phyloP scores from a whole-genome alignment of 2,888 invertebrate species.

The Noctua janthe region DNA sequence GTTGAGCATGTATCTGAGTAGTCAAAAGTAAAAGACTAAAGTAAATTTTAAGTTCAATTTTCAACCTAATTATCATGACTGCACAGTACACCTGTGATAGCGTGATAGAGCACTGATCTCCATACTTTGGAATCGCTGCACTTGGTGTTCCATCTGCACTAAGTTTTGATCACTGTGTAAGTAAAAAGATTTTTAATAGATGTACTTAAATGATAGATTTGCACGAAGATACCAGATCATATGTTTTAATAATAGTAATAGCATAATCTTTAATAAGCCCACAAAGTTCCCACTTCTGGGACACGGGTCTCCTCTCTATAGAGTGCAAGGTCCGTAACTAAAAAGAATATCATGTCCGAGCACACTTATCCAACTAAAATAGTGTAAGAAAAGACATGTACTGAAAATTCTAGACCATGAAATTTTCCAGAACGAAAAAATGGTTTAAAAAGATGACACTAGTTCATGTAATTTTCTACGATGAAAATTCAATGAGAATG shows the following conservation, averaged over 20 bases:
- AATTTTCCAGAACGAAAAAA: background rate
- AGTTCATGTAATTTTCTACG: constrained; percentile 9
- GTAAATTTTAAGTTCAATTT: background rate
- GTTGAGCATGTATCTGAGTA: constrained; percentile 19
- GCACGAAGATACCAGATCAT: constrained; percentile 1
- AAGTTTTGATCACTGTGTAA: constrained; percentile 14
- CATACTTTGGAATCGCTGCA: background rate
- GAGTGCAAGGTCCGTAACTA: background rate
- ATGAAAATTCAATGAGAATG: background rate
- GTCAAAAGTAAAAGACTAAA: background rate
- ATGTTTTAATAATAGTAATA: background rate
- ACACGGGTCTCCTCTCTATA: background rate
- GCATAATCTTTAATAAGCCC: background rate
- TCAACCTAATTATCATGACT: background rate
- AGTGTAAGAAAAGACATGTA: background rate
- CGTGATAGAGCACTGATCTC: constrained; percentile 11
- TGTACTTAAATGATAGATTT: background rate
- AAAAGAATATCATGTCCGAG: background rate
- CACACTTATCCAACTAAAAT: background rate
- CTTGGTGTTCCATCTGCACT: constrained; percentile 28
- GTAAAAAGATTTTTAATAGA: background rate
- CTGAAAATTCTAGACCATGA: background rate
- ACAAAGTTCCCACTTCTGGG: background rate
- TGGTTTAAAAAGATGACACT: background rate
- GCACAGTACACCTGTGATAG: constrained; percentile 30